Evolutionary conservation across 2,113 vertebrate genomes (phyloP).

Genomic region (Laticauda laticaudata): DNA sequence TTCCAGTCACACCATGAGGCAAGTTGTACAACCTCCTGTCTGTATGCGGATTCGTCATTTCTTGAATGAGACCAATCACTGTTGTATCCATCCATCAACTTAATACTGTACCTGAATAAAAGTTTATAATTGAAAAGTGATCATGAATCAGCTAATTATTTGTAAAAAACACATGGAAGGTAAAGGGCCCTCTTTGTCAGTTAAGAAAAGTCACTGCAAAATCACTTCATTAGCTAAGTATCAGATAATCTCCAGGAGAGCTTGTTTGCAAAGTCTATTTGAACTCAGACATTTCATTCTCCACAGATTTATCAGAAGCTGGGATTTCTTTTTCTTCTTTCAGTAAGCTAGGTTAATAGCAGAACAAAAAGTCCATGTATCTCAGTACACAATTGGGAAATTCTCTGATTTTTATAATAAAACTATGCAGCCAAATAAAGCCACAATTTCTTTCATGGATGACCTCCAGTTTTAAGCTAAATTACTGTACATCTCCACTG

Average conservation of each 20-base stretch:
- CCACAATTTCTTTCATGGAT: not conserved
- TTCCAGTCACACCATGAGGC: too few species aligned
- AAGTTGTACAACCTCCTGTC: too few species aligned
- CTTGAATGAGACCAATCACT: too few species aligned
- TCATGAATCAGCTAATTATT: slow-evolving; percentile 38
- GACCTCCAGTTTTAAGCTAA: not conserved
- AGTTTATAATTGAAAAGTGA: slow-evolving; percentile 51
- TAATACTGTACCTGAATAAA: slow-evolving; percentile 49
- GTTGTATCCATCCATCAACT: slow-evolving; percentile 34
- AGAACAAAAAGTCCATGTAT: not conserved
- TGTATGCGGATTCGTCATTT: too few species aligned
- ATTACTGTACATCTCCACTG: not conserved
- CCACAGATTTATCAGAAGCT: slow-evolving; percentile 5
- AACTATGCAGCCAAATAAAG: not conserved
- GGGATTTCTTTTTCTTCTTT: not conserved
- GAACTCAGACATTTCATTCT: slow-evolving; percentile 16
- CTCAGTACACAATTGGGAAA: not conserved
- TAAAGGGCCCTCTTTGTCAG: slow-evolving; percentile 46
- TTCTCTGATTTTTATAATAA: slow-evolving; percentile 24
- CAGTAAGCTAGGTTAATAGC: slow-evolving; percentile 3
- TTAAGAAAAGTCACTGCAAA: slow-evolving; percentile 57
- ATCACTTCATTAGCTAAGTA: slow-evolving; percentile 52
- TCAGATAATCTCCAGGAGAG: slow-evolving; percentile 35
- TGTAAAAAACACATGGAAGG: slow-evolving; percentile 49
- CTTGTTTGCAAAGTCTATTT: slow-evolving; percentile 26